phyloP scores from a whole-genome alignment of 1,140 invertebrate species.

The Homarus americanus region DNA sequence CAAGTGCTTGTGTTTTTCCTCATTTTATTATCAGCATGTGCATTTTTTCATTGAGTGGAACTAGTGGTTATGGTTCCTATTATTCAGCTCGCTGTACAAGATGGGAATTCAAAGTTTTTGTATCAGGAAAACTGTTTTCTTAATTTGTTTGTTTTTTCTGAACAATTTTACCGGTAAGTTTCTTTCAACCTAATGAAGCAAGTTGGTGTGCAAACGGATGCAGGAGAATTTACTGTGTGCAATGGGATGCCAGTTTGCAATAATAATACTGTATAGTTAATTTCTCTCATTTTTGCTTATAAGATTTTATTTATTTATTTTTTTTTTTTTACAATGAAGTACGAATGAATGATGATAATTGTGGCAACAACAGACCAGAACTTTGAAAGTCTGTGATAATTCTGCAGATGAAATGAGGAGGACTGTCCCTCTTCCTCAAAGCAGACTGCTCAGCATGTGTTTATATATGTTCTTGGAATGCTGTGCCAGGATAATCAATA shows the following conservation, averaged over 20 bases:
- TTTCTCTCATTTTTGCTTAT: conserved; percentile 4
- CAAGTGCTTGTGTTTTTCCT: conserved; percentile 49
- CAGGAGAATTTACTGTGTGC: conserved; percentile 21
- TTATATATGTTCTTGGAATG: neutral
- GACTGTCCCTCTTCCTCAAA: neutral
- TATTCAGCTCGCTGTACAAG: conserved; percentile 4
- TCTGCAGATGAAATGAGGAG: neutral
- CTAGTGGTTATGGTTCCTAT: conserved; percentile 34
- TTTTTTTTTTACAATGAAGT: neutral
- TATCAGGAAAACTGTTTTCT: neutral
- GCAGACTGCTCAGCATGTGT: conserved; percentile 37
- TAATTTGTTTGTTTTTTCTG: neutral
- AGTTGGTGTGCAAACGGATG: neutral
- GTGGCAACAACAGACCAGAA: conserved; percentile 35
- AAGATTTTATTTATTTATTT: too few relatives aligned
- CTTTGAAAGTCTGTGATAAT: conserved; percentile 39
- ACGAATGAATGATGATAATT: neutral
- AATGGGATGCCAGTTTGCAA: conserved; percentile 38
- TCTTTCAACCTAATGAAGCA: conserved; percentile 1
- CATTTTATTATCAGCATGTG: conserved; percentile 40
- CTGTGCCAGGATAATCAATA: conserved; percentile 19
- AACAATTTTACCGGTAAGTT: neutral
- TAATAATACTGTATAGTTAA: conserved; percentile 10
- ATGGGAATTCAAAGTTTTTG: neutral
- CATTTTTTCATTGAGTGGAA: conserved; percentile 21